phyloP scores from a whole-genome alignment of 2,113 vertebrate species.

The Ibidorhyncha struthersii region DNA sequence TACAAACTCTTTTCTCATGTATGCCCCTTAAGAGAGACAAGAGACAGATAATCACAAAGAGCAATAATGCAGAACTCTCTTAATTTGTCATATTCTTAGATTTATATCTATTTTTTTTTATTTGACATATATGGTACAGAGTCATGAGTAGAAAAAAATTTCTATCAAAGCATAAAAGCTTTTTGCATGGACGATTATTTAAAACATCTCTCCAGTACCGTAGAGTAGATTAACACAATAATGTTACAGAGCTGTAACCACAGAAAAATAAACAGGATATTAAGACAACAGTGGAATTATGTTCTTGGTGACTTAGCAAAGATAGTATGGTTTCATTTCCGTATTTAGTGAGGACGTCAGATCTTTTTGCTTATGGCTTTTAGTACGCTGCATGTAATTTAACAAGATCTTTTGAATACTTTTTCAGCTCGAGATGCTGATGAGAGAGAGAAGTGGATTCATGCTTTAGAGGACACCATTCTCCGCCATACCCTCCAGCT shows the following conservation, averaged over 20 bases:
- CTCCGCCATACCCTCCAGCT: slow-evolving; percentile 96
- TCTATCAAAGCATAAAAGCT: neutral
- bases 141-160: neutral
- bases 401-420: neutral
- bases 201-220: neutral
- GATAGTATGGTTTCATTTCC: neutral
- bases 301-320: neutral
- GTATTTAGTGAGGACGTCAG: neutral
- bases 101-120: neutral
- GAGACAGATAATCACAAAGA: neutral
- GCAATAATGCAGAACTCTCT: neutral
- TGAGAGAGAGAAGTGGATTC: slow-evolving; percentile 99
- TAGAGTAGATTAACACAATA: neutral
- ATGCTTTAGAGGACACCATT: slow-evolving; percentile 98
- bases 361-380: neutral
- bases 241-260: neutral
- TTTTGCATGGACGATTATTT: neutral
- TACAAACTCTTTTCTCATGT: neutral
- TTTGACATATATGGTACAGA: neutral
- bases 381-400: neutral
- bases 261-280: neutral
- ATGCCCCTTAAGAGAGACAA: neutral
- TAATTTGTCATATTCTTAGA: neutral
- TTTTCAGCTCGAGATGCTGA: slow-evolving; percentile 96
- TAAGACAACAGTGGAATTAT: neutral